Conservation (phyloP, 1,140 invertebrate genomes). For the Coptotermes formosanus region DNA sequence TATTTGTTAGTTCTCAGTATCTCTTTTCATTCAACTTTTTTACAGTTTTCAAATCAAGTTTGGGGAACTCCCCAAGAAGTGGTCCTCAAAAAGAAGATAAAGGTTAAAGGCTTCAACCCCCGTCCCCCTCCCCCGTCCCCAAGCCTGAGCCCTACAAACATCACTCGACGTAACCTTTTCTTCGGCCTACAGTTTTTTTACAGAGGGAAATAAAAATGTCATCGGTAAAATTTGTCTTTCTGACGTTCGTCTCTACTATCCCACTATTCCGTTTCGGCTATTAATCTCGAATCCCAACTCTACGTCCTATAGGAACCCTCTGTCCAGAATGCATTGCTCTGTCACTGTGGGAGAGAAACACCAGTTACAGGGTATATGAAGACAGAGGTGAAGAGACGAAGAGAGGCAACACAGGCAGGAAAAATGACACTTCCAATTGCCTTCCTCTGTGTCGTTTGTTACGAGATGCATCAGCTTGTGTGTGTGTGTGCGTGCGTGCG, state of each 20-base stretch:
- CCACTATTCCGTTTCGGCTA: neutral
- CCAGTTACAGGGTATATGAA: neutral
- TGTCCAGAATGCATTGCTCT: neutral
- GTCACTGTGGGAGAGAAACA: neutral
- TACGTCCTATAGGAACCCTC: neutral
- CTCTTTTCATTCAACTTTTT: too few relatives aligned
- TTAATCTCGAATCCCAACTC: neutral
- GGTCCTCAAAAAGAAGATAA: neutral
- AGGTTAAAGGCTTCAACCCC: neutral
- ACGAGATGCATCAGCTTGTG: neutral
- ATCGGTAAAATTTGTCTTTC: conserved; percentile 4
- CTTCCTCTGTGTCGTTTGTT: neutral
- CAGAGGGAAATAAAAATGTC: conserved; percentile 3
- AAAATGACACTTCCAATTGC: neutral
- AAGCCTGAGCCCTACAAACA: neutral
- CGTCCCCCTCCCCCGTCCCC: too few relatives aligned
- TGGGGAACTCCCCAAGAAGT: neutral
- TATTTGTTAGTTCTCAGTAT: too few relatives aligned
- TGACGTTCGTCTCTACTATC: neutral
- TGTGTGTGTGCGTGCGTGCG: too few relatives aligned
- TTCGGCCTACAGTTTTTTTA: neutral
- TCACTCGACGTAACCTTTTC: conserved; percentile 10
- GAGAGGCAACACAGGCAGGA: neutral
- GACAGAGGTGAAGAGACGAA: neutral
- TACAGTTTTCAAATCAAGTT: neutral